phyloP scores from a whole-genome alignment of 2,113 vertebrate genomes.

The Limanda limanda region DNA sequence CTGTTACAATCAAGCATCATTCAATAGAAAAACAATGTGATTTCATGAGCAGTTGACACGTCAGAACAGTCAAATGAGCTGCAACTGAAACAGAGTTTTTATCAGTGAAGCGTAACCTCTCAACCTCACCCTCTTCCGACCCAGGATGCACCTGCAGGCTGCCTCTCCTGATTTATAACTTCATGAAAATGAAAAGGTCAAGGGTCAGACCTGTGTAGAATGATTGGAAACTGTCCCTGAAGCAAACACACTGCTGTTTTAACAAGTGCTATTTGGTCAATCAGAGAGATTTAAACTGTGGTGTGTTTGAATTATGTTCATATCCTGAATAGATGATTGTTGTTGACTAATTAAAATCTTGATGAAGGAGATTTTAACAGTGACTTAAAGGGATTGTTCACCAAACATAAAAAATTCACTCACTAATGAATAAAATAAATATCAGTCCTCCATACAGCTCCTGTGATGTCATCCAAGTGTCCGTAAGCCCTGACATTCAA shows the following conservation, averaged over 20 bases:
- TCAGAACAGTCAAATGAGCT: conserved; percentile 1
- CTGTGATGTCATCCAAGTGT: too few relatives aligned
- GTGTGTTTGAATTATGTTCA: background rate
- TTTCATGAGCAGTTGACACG: background rate
- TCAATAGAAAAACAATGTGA: too few relatives aligned
- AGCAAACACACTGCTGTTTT: background rate
- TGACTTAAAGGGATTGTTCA: too few relatives aligned
- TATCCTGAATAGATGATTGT: background rate
- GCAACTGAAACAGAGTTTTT: background rate
- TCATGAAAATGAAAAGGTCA: background rate
- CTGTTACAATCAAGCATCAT: too few relatives aligned
- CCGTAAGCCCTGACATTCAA: background rate
- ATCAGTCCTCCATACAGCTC: too few relatives aligned
- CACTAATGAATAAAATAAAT: too few relatives aligned
- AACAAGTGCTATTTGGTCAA: background rate
- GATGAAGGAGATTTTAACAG: background rate
- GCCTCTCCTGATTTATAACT: background rate
- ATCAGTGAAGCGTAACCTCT: conserved; percentile 1
- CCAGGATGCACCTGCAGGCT: background rate
- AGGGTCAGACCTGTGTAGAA: background rate
- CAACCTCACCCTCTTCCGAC: background rate
- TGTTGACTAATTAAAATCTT: background rate
- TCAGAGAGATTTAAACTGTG: background rate
- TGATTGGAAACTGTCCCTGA: background rate
- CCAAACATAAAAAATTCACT: too few relatives aligned